phyloP scores from a whole-genome alignment of 2,888 invertebrate species.

The Epinotia demarniana region DNA sequence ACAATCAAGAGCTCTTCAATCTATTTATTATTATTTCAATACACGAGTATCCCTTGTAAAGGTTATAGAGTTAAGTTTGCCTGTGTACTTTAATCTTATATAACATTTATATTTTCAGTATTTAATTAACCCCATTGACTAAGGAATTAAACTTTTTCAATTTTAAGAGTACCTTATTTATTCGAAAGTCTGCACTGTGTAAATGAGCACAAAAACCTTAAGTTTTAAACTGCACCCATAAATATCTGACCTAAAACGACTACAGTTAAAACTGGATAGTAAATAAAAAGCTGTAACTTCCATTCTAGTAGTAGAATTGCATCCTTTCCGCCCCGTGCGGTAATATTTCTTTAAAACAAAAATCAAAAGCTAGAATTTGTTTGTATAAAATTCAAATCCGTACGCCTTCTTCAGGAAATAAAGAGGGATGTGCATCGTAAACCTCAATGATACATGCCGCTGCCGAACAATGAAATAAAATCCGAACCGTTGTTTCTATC shows the following conservation, averaged over 20 bases:
- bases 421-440: slow-evolving; percentile 74
- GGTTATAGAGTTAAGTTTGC: too few species aligned
- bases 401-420: slow-evolving; percentile 64
- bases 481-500: slow-evolving; percentile 63
- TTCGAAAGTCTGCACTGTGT: neutral
- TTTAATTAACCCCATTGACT: too few species aligned
- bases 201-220: neutral
- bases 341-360: slow-evolving; percentile 44
- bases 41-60: too few species aligned
- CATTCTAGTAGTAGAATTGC: neutral
- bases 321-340: too few species aligned
- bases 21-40: too few species aligned
- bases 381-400: slow-evolving; percentile 57
- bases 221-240: neutral
- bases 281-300: neutral
- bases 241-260: neutral
- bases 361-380: slow-evolving; percentile 58
- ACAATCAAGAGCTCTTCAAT: too few species aligned
- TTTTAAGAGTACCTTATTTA: neutral
- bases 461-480: slow-evolving; percentile 73
- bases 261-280: neutral
- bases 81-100: too few species aligned
- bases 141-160: neutral
- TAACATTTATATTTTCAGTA: too few species aligned
- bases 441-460: slow-evolving; percentile 73